phyloP scores from a whole-genome alignment of 2,113 vertebrate species.

The Sprattus sprattus region DNA sequence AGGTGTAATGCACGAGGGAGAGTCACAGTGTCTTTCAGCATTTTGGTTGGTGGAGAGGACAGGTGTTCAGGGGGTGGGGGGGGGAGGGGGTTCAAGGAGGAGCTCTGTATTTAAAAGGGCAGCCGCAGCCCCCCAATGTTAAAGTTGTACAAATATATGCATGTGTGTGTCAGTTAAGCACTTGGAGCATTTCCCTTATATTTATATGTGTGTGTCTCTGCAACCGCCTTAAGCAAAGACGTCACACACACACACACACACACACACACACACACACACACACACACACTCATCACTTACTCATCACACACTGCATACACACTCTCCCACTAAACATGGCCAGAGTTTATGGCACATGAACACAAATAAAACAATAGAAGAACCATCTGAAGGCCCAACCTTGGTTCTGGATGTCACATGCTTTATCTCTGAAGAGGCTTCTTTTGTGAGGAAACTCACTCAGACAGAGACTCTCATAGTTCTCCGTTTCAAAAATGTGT shows the following conservation, averaged over 20 bases:
- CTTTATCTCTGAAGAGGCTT: neutral
- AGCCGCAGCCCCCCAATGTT: slow-evolving; percentile 3
- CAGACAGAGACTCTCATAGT: neutral
- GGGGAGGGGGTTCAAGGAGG: neutral
- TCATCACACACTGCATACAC: slow-evolving; percentile 25
- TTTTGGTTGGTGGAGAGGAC: slow-evolving; percentile 28
- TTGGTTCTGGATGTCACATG: slow-evolving; percentile 51
- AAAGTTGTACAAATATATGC: neutral
- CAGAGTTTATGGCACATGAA: slow-evolving; percentile 30
- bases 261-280: neutral
- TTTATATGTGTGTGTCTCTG: neutral
- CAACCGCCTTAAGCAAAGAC: neutral
- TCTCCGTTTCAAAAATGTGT: neutral
- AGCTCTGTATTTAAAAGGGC: slow-evolving; percentile 11
- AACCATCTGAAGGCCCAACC: slow-evolving; percentile 36
- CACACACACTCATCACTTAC: neutral
- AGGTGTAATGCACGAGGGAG: neutral
- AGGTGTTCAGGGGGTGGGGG: slow-evolving; percentile 31
- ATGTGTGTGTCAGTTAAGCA: neutral
- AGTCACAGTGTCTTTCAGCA: slow-evolving; percentile 57
- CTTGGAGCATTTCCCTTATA: slow-evolving; percentile 12
- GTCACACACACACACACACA: neutral
- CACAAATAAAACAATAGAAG: slow-evolving; percentile 8
- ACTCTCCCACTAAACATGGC: slow-evolving; percentile 30
- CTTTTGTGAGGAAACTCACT: neutral